Conservation (phyloP, 1,140 invertebrate genomes). For the Octopus sinensis region DNA sequence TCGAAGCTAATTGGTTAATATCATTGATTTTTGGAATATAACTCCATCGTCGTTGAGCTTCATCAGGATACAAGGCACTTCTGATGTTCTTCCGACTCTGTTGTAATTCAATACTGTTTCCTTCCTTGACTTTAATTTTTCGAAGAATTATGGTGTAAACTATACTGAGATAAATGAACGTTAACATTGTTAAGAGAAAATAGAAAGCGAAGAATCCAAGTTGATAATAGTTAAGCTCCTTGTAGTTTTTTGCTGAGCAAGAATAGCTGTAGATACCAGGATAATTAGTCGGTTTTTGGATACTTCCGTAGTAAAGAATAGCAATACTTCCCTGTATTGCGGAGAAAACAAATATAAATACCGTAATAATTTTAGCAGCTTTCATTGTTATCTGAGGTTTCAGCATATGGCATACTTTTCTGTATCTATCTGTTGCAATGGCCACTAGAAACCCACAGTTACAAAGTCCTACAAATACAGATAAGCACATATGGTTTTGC, state of each 20-base stretch:
- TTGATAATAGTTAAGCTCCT: neutral
- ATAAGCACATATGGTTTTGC: neutral
- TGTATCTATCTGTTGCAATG: neutral
- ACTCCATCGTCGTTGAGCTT: neutral
- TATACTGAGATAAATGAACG: neutral
- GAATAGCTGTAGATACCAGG: neutral
- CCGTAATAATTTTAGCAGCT: neutral
- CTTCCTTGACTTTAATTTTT: neutral
- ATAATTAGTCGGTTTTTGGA: neutral
- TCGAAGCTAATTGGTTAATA: neutral
- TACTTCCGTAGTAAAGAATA: neutral
- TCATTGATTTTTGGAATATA: neutral
- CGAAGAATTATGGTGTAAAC: neutral
- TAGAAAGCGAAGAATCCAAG: conserved; percentile 7
- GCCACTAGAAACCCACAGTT: neutral
- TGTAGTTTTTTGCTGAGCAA: neutral
- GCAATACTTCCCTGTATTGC: neutral
- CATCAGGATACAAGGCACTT: neutral
- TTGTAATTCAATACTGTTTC: neutral
- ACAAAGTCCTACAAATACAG: neutral
- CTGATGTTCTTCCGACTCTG: neutral
- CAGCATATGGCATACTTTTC: neutral
- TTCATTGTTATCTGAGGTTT: neutral
- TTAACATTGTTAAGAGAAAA: neutral
- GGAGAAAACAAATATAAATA: neutral